Percentiles rank a stretch among this genome's conserved stretches.
These are phyloP conservation scores for Sceliomorpha sp. DNA, from an alignment of 2,888 invertebrate genomes.

Conservation along the genomic window DNA sequence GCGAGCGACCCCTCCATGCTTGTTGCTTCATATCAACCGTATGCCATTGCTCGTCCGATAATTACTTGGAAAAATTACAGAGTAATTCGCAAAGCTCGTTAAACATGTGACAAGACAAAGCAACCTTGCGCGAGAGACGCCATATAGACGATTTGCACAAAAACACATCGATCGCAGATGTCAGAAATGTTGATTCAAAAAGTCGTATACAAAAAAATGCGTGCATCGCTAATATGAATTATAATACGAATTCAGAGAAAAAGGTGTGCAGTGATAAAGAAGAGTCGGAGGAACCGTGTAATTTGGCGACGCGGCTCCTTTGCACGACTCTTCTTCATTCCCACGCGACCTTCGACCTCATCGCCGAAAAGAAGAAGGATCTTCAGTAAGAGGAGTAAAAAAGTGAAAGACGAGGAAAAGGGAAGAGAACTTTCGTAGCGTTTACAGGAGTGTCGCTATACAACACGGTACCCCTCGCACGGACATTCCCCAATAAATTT, in stretches of 20 bases:
- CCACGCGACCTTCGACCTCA: constrained; percentile 73
- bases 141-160: no score
- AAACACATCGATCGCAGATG: no score
- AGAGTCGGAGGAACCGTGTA: constrained; percentile 64
- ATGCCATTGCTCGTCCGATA: constrained; percentile 33
- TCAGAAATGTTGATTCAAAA: no score
- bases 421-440: background rate
- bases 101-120: constrained; percentile 14
- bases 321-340: constrained; percentile 69
- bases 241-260: constrained; percentile 21
- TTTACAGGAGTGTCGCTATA: no score
- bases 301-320: constrained; percentile 62
- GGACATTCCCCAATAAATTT: no score
- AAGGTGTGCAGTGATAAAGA: constrained; percentile 43
- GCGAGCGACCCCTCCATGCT: constrained; percentile 40
- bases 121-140: constrained; percentile 1
- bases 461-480: no score
- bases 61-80: constrained; percentile 34
- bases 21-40: constrained; percentile 36
- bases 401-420: constrained; percentile 20
- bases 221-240: no score
- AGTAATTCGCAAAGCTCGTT: constrained; percentile 10
- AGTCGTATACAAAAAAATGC: no score
- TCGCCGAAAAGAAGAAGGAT: constrained; percentile 39
- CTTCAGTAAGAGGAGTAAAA: constrained; percentile 20